Base-by-base conservation (phyloP, 2,113 vertebrate genomes). In the Centrocercus urophasianus region DNA sequence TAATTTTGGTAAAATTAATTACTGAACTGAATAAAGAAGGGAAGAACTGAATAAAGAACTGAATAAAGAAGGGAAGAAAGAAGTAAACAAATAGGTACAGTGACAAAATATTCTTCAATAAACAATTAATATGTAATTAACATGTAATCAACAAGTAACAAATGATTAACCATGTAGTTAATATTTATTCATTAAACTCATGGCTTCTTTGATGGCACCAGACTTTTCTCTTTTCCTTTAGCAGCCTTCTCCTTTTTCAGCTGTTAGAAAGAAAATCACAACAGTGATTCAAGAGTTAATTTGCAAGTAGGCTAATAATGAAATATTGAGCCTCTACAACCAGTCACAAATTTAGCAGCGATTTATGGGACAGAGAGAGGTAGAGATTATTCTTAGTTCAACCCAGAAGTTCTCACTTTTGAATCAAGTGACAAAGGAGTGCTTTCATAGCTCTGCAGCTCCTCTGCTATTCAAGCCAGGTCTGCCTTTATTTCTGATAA, bases 221-320 rank as follows among this genome's bases (percentile, higher is more conserved):
- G 67, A 64, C 47, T 88, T 92, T 82, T 96, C 88, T 92, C 95
- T 88, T 96, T 96, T 66, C 10, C 3, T 73, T 97, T 97, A 81
- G 90, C 93, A 89, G 89, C 88, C 81, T 97, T 98, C 91, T 97
- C 97, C 94, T 95, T 94, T 96, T 97, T 97, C 86, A 97, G 82
- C 98, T 98, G 95, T 87, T 97, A 97, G 61, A 83, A 81, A 89
- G 59, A 95, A 36, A 96, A 72, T 78, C 60, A 92, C 7, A 75
- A 24, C 32, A 77, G 24, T 10, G 24, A 10, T 43, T 79, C 43
- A 89, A 83, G 36, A 27, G n/a, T 9, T 34, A 32, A 79, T 76
- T 72, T 73, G 13, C 75, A 73, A 83, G 21, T 47, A 0, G 0
- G 34, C 19, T 66, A 63, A 48, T 19, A 57, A n/a, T 8, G 14